Evolutionary conservation across 2,888 invertebrate genomes (phyloP).

Genomic region (Alcis repandata): DNA sequence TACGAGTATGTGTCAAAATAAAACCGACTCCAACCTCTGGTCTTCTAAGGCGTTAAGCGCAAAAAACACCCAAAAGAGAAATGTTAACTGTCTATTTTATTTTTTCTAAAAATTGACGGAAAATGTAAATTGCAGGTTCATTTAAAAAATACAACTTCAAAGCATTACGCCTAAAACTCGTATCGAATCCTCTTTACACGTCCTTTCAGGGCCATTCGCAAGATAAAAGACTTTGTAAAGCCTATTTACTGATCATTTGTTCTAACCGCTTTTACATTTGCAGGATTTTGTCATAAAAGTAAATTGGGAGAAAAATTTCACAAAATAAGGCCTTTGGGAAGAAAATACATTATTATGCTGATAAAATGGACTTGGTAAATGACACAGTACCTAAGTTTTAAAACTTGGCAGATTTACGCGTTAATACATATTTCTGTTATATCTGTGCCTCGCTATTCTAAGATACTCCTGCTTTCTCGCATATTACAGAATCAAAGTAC

Average conservation of each 20-base stretch:
- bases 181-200: constrained; percentile 10
- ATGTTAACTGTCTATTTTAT: background rate
- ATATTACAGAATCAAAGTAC: too few species aligned
- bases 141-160: constrained; percentile 9
- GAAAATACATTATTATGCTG: background rate
- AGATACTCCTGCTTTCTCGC: too few species aligned
- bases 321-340: background rate
- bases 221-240: constrained; percentile 15
- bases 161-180: constrained; percentile 7
- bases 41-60: constrained; percentile 62
- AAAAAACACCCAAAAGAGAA: background rate
- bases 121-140: constrained; percentile 1
- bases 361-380: background rate
- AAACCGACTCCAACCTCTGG: too few species aligned
- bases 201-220: constrained; percentile 5
- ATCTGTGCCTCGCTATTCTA: too few species aligned
- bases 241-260: constrained; percentile 23
- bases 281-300: constrained; percentile 14
- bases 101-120: background rate
- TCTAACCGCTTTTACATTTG: constrained; percentile 11
- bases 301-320: constrained; percentile 5
- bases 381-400: background rate
- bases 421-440: too few species aligned
- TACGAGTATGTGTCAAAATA: too few species aligned
- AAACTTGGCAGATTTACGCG: too few species aligned